A percentile compares a stretch with the other conserved stretches of the same genome.
Conservation (phyloP, 2,113 vertebrate species). For the Bubo blakistoni region DNA sequence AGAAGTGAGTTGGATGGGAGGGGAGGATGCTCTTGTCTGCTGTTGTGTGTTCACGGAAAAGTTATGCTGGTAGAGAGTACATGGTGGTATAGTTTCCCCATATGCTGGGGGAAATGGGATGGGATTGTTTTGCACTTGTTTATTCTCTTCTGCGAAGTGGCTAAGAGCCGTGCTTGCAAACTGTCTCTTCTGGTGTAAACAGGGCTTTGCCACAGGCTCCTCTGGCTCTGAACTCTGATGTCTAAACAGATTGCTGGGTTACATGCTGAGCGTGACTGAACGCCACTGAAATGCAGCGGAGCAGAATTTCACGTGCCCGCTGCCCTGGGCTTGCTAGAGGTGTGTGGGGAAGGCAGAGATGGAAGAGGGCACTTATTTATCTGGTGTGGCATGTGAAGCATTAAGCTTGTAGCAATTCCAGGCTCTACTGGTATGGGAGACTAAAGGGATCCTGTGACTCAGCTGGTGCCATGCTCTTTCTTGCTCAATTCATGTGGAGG, state of each 20-base stretch:
- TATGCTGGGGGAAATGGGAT: not conserved
- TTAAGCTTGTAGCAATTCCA: not conserved
- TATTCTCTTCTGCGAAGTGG: not conserved
- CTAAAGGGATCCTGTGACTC: constrained; percentile 18
- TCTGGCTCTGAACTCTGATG: not conserved
- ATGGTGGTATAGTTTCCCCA: not conserved
- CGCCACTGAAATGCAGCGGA: not conserved
- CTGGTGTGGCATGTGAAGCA: not conserved
- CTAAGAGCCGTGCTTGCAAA: not conserved
- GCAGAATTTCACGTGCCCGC: not conserved
- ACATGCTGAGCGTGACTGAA: not conserved
- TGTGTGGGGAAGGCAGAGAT: not conserved
- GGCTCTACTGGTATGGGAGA: not conserved
- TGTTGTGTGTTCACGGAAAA: not conserved
- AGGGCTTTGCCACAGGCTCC: not conserved
- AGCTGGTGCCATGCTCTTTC: not conserved
- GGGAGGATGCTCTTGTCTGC: not conserved
- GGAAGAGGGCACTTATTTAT: not conserved
- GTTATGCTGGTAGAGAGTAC: not conserved
- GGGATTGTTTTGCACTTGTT: not conserved
- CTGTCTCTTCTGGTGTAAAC: not conserved
- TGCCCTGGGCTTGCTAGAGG: not conserved
- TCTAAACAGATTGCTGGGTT: constrained; percentile 24
- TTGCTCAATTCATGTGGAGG: not conserved
- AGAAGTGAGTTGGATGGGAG: not conserved